Conservation (phyloP, 2,113 vertebrate genomes). For the Gyps fulvus region DNA sequence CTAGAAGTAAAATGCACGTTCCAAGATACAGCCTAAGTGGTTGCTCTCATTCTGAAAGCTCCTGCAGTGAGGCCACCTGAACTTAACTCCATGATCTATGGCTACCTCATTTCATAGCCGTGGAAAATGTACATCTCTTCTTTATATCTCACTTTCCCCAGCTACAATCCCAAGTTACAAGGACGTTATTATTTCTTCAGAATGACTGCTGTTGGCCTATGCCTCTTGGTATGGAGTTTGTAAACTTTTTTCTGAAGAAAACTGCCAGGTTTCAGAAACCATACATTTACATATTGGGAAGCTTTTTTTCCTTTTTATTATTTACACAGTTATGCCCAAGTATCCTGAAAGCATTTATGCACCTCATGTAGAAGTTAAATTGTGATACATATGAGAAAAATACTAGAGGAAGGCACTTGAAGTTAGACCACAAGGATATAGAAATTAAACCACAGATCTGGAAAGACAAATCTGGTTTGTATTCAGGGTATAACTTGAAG, state of each 20-base stretch:
- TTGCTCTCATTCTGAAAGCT: neutral
- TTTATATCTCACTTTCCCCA: neutral
- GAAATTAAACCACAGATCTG: neutral
- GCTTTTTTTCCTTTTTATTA: neutral
- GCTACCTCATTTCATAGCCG: neutral
- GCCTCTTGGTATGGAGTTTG: neutral
- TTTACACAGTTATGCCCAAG: neutral
- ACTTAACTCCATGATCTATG: neutral
- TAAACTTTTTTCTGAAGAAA: neutral
- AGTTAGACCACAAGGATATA: neutral
- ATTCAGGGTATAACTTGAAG: neutral
- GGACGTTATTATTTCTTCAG: neutral
- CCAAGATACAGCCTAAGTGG: neutral
- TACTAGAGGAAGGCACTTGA: neutral
- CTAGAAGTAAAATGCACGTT: neutral
- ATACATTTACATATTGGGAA: neutral
- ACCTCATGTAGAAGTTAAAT: neutral
- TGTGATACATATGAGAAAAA: neutral
- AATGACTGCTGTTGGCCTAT: neutral
- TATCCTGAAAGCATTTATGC: neutral
- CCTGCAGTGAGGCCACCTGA: neutral
- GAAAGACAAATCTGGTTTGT: neutral
- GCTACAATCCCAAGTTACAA: neutral
- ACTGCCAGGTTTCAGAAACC: neutral
- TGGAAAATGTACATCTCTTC: neutral